Conservation (phyloP, 2,797 vertebrate species). For the Poeciliopsis paucimaculata region DNA sequence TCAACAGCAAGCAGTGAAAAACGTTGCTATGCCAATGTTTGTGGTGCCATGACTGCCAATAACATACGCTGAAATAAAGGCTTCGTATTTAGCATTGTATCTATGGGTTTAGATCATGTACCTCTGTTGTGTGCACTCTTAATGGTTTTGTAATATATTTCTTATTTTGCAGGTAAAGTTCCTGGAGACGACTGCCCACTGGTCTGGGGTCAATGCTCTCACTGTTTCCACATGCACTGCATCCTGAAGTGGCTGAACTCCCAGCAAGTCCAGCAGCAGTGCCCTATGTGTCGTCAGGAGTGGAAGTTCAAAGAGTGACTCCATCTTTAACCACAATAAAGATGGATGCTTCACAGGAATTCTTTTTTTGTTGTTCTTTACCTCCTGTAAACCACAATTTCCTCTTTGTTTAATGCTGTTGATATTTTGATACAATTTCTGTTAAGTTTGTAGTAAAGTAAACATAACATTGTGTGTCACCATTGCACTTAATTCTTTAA, state of each 20-base stretch:
- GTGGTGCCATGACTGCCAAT: not conserved
- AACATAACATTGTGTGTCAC: not conserved
- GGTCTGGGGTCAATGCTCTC: constrained; percentile 99
- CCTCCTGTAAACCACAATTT: not conserved
- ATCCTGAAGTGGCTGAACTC: constrained; percentile 99
- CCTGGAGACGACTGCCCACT: constrained; percentile 96
- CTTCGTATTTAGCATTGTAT: not conserved
- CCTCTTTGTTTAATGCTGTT: not conserved
- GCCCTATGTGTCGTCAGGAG: constrained; percentile 97
- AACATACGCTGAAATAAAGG: not conserved
- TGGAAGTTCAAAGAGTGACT: constrained; percentile 97
- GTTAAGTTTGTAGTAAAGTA: not conserved
- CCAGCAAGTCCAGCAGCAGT: constrained; percentile 97
- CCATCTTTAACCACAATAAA: too few relatives aligned
- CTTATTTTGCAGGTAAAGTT: constrained; percentile 87
- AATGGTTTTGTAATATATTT: not conserved
- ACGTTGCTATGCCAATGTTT: not conserved
- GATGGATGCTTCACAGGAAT: not conserved
- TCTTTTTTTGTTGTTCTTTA: not conserved
- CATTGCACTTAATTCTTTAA: not conserved
- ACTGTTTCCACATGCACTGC: constrained; percentile 99
- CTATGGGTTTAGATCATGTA: not conserved
- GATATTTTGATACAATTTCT: not conserved
- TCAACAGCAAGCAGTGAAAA: not conserved
- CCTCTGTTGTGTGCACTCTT: not conserved